Evolutionary conservation across 2,888 invertebrate species (phyloP), one percentile per base, ranked within the genome.

Genomic region (Scotopteryx bipunctaria): DNA sequence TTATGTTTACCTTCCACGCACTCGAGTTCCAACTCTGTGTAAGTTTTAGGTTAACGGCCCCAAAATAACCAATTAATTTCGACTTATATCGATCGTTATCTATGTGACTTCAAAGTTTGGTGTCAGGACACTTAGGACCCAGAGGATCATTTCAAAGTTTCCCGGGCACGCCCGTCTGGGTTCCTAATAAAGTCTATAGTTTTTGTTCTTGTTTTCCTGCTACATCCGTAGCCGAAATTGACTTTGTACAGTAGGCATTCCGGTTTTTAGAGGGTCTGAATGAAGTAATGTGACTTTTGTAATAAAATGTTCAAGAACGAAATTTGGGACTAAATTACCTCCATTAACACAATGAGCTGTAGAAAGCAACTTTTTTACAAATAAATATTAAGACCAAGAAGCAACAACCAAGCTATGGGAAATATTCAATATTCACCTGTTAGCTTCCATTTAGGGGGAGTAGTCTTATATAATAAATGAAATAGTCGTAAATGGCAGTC

Each of bases 401-500:
- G 4, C 4, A 27, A 27, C 8, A 11, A 8, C 11, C 8, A 11
- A 27, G 11, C 11, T 11, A 9, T 27, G 6, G 5, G 19, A 5
- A 1, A 4, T 11, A 27, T 11, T 27, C 11, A 1, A 11, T 27
- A 11, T 9, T 11, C 9, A 11, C 9, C 25, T 17, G 33, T 40
- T 47, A 9, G 27, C 27, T 47, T 40, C 19, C 40, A 66, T 72
- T 75, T 71, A 72, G 65, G 51, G 29, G 49, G 57, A 45, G 59
- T 43, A 55, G 47, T 44, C 41, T 49, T 58, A 42, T 53, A 58
- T 65, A 67, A 60, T 66, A 66, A 71, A 70, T 66, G 60, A 64
- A 68, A 74, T 66, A 59, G 62, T 58, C 59, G 53, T 66, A 68
- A 69, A 69, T 66, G 65, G 63, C 57, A 59, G 49, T 44, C 52